A percentile compares a stretch with the other conserved stretches of the same genome.
Conservation (phyloP, 2,888 invertebrate species). For the Thecocarcelia acutangulata region DNA sequence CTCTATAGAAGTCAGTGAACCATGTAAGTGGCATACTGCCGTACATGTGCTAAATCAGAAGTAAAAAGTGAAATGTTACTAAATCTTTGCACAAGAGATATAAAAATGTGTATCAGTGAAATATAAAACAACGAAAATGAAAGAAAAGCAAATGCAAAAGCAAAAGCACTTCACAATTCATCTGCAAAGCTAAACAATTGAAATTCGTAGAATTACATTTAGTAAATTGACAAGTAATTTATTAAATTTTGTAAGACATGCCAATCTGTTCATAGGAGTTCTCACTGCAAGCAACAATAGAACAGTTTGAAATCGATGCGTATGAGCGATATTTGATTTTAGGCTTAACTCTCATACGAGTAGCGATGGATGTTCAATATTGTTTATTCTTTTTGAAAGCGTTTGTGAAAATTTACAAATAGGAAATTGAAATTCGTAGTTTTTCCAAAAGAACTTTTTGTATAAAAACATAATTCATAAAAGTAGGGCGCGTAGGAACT, state of each 20-base stretch:
- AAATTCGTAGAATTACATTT: conserved; percentile 34
- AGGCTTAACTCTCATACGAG: too few species aligned
- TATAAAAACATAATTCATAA: too few species aligned
- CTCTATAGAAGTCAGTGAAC: conserved; percentile 40
- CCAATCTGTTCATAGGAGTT: neutral
- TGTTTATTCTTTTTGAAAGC: too few species aligned
- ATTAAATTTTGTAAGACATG: conserved; percentile 53
- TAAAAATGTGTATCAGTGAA: too few species aligned
- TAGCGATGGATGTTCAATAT: too few species aligned
- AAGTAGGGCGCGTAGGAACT: too few species aligned
- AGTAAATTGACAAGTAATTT: conserved; percentile 62
- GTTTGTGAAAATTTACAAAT: too few species aligned
- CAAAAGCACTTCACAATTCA: conserved; percentile 1
- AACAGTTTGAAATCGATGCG: neutral
- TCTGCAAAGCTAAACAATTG: conserved; percentile 17
- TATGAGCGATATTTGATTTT: conserved; percentile 1
- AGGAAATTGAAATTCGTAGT: too few species aligned
- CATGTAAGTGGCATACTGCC: conserved; percentile 40
- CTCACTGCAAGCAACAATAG: neutral
- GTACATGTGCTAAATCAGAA: conserved; percentile 28
- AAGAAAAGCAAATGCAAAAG: neutral
- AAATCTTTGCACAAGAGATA: too few species aligned
- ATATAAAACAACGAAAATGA: neutral
- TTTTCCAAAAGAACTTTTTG: too few species aligned
- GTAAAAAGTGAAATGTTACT: conserved; percentile 29